Evolutionary conservation across 2,888 invertebrate species (phyloP).

Genomic region (Meloe dianella): DNA sequence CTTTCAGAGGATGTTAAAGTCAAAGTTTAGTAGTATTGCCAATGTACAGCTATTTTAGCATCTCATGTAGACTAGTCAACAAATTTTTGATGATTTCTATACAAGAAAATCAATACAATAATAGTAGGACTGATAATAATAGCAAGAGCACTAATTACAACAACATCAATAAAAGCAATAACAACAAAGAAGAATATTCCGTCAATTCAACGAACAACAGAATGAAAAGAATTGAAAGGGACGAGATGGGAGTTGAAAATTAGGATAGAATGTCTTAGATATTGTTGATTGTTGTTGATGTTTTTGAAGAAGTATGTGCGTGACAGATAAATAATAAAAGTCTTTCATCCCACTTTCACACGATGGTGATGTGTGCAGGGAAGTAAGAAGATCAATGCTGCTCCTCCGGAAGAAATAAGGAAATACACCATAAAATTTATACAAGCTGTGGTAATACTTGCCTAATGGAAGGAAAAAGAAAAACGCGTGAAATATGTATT

Average conservation of each 20-base stretch:
- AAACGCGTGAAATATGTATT: conserved; percentile 46
- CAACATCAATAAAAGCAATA: not conserved
- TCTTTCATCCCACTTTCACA: not conserved
- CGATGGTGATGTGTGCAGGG: conserved; percentile 27
- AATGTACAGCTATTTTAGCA: conserved; percentile 18
- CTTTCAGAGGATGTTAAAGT: conserved; percentile 19
- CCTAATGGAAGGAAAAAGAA: conserved; percentile 49
- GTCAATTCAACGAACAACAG: not conserved
- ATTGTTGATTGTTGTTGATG: conserved; percentile 14
- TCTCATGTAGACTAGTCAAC: too few species aligned
- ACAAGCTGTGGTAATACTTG: conserved; percentile 41
- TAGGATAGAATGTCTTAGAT: conserved; percentile 17
- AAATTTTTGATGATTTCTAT: conserved; percentile 41
- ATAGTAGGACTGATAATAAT: conserved; percentile 10
- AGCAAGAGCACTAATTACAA: conserved; percentile 16
- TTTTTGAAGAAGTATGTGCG: conserved; percentile 16
- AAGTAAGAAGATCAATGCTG: conserved; percentile 40
- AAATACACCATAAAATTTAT: conserved; percentile 47
- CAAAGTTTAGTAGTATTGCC: conserved; percentile 26
- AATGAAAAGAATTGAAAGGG: conserved; percentile 8
- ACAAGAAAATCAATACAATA: too few species aligned
- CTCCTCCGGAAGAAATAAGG: conserved; percentile 48
- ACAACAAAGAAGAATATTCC: not conserved
- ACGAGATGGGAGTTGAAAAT: not conserved
- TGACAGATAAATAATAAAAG: conserved; percentile 38